Evolutionary conservation across 2,113 vertebrate genomes (phyloP), one percentile per base, ranked within the genome.

Genomic region (Syngnathus scovelli): DNA sequence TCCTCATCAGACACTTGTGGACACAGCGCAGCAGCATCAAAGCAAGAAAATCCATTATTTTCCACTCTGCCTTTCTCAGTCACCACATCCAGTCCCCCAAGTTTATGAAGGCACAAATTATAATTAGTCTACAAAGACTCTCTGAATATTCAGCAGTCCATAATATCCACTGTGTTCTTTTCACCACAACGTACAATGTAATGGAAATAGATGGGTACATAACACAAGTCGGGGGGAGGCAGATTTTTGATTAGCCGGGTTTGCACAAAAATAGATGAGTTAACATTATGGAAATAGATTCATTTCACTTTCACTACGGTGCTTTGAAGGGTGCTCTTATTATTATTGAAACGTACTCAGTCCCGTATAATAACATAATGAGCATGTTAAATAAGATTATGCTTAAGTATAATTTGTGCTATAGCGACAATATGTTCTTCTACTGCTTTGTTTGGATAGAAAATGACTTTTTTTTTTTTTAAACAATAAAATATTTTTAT

Each of bases 111-210:
- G 83, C 76, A 82, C 83, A 82, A 79, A 71, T 76, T 82, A 83
- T 89, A 88, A 87, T 90, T 88, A 89, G 79, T 83, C 77, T 84
- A 82, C 84, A 88, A 86, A 85, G 81, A 84, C 74, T 80, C 65
- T 52, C 80, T 88, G 88, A 88, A 90, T 89, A 90, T 89, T 88
- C 86, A 90, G 72, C 71, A 79, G 83, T 87, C 85, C 85, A 12
- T 43, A 33, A 84, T 38, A 86, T 79, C 77, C 46, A 77, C 77
- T 64, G 80, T 77, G 78, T 33, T 84, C 66, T 66, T 85, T 81
- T 68, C 43, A 74, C 61, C 77, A 83, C 77, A 76, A 77, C 83
- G 59, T 68, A 66, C 64, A 66, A 66, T 66, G 72, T 58, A 71
- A 59, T 76, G 72, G 69, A 86, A 86, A 87, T 66, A 81, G 71